Conservation (phyloP, 2,888 invertebrate genomes). For the Rutpela maculata region DNA sequence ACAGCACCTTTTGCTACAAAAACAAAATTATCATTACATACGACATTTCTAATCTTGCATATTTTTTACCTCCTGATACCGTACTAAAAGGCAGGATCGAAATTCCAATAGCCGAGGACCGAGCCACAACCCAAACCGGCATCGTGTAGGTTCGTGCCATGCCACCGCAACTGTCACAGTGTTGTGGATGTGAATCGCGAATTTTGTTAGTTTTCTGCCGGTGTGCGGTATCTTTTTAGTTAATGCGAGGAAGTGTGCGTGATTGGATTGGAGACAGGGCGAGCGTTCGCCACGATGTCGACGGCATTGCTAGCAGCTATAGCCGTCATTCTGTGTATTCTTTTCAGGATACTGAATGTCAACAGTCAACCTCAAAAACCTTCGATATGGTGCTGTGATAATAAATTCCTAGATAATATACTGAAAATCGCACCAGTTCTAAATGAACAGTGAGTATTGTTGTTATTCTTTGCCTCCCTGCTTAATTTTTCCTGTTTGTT, state of each 20-base stretch:
- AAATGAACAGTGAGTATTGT: conserved; percentile 86
- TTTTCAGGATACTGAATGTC: conserved; percentile 90
- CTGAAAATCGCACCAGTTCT: conserved; percentile 87
- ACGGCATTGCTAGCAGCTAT: conserved; percentile 87
- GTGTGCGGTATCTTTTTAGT: background rate
- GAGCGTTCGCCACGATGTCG: conserved; percentile 77
- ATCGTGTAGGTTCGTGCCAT: conserved; percentile 16
- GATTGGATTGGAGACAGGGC: background rate
- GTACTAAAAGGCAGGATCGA: background rate
- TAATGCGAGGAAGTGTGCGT: conserved; percentile 11
- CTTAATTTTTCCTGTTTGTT: background rate
- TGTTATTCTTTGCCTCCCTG: conserved; percentile 7
- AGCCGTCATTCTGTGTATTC: conserved; percentile 88
- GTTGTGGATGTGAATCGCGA: conserved; percentile 4
- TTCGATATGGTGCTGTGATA: conserved; percentile 85
- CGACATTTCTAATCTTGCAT: no score
- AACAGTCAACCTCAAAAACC: conserved; percentile 89
- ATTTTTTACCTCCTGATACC: no score
- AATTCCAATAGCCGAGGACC: conserved; percentile 7
- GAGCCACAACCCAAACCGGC: background rate
- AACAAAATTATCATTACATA: no score
- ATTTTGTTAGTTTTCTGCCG: background rate
- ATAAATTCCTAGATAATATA: conserved; percentile 85
- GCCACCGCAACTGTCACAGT: background rate
- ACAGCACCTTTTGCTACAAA: no score